Conservation (phyloP, 2,797 vertebrate species). For the Podarcis lilfordi region DNA sequence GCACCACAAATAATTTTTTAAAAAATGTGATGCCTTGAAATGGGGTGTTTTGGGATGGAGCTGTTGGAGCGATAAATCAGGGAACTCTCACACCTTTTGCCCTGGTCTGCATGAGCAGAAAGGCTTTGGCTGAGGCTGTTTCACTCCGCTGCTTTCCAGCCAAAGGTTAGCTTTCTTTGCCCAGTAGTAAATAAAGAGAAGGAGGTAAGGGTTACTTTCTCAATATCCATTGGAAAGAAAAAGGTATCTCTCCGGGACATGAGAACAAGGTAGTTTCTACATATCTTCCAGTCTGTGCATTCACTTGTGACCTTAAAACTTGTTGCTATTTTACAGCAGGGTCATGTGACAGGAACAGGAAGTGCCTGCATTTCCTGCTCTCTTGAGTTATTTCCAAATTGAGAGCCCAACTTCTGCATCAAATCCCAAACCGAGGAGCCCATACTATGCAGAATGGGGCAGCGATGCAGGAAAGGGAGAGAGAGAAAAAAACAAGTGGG, state of each 20-base stretch:
- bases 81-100: no score
- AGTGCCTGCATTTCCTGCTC: not conserved
- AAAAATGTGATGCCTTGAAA: no score
- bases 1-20: no score
- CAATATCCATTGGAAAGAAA: conserved; percentile 42
- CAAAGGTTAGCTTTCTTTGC: no score
- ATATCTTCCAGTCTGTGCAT: not conserved
- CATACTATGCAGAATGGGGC: not conserved
- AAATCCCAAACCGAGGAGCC: not conserved
- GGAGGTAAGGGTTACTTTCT: conserved; percentile 40
- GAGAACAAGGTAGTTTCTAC: conserved; percentile 29
- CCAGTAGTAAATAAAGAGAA: not conserved
- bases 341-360: not conserved
- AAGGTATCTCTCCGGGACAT: conserved; percentile 30
- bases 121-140: no score
- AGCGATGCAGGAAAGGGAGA: not conserved
- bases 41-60: no score
- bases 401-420: not conserved
- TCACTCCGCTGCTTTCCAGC: no score
- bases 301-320: conserved; percentile 33
- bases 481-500: not conserved
- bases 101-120: no score
- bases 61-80: no score
- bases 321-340: conserved; percentile 20
- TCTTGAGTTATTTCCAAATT: not conserved